Base-by-base conservation (phyloP, 2,113 vertebrate species). In the Cryptotis parvus region DNA sequence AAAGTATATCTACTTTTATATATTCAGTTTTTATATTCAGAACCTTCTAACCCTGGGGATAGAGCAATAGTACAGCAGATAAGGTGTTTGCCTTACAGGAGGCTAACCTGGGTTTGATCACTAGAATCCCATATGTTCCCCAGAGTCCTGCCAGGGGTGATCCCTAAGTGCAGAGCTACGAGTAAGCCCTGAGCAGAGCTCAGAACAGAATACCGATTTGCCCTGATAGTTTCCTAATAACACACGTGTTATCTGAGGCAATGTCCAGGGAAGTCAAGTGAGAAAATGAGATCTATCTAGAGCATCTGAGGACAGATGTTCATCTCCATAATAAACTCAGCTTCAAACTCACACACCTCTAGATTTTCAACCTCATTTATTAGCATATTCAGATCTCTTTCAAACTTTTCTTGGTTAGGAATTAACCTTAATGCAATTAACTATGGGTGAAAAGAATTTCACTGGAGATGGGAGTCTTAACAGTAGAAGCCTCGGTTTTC, bases 401-500 rank as follows among this genome's bases (percentile, higher is more conserved):
- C 33, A 86, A 84, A 33, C 84, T 84, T 69, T 84, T 33, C 29
- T n/a, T 83, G 39, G 55, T 85, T 85, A 68, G 52, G 33, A 85
- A 58, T 82, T 93, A 61, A 43, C 82, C 26, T 73, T 92, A 68
- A 33, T 93, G 6, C 89, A 58, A 88, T 90, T 91, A 77, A 74
- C 52, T 92, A 26, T 63, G 15, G 29, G 6, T 9, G 39, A 69
- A 79, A 82, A 43, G 7, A 55, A 69, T 79, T 82, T 81, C 15
- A 77, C 24, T 90, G 45, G 75, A 73, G 68, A 81, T 16, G 49
- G 9, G 63, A 87, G 24, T 89, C 16, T 55, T 69, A 31, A n/a
- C 24, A 74, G 89, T 4, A 93, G 37, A 75, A 90, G 29, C 45
- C 26, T 87, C 72, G 80, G 31, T 68, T 89, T 84, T 37, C 87